Base-by-base conservation (phyloP, 2,888 invertebrate genomes). In the Elegia similella region DNA sequence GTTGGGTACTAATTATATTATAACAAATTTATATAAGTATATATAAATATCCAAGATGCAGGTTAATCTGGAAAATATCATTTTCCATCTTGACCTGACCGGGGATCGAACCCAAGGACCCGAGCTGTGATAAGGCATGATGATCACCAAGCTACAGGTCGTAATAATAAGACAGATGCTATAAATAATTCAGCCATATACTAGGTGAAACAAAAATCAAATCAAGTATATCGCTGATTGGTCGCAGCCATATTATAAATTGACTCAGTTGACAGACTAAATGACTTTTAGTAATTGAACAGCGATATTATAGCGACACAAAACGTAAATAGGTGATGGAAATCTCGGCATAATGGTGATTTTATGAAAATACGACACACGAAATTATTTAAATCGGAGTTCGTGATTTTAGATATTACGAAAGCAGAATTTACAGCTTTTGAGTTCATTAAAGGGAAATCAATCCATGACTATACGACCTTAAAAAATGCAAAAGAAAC, bases 261-360 rank as follows among this genome's bases (percentile, higher is more conserved):
- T 70, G 69, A 61, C 66, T 38, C 53, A 62, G 69, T 70, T 66
- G 80, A 72, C 73, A 68, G 60, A 63, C 63, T 59, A 72, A 79
- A 81, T 76, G 72, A 73, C 72, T 69, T 75, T 72, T 70, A 55
- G 67, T 82, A 76, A 81, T 78, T 74, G 72, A 72, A 69, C 69
- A 63, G 69, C 72, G 73, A 73, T 72, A 70, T 60, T 73, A 61
- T 60, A 61, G 64, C 63, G 54, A 70, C 75, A 75, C 63, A 72
- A 68, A 66, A 65, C 48, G 66, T 66, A 55, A 59, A 63, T 59
- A 63, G 55, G 60, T 58, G 54, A 64, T 57, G 38, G 47, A 16
- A 29, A 48, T 64, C 69, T 65, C 56, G 59, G 59, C 48, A 57
- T 65, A 64, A 71, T 68, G 68, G 67, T 59, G 59, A 63, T 72